Evolutionary conservation across 2,888 invertebrate genomes (phyloP), one percentile per base, ranked within the genome.

Genomic region (Sinotaia quadrata): DNA sequence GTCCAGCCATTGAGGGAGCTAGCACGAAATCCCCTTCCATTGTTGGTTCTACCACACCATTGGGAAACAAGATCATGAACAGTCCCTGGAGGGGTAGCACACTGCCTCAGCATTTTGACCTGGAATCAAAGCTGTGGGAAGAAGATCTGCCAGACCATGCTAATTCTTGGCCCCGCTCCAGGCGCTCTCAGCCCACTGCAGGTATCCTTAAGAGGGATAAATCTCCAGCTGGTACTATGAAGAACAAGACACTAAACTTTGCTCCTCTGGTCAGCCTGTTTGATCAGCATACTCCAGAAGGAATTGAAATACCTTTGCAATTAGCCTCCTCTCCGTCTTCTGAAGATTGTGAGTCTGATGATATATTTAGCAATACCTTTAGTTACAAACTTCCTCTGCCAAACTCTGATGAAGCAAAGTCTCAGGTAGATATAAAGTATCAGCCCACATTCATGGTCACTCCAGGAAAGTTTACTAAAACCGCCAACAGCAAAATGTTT

Each of bases 81-180:
- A n/a, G 47, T 4, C 24, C 47, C 5, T 69, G 58, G 59, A 57
- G 58, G 69, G 75, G 75, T 49, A 75, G 71, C 57, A 75, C 75
- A 1, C 33, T 75, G 4, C 75, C 75, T 4, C 57, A 54, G 27
- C 61, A 68, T 5, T 56, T n/a, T n/a, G n/a, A 58, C 36, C 52
- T 57, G 37, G 61, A 73, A 67, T 59, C 61, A 34, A 44, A 75
- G 72, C 54, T 51, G 52, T 34, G 52, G 5, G 62, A 63, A 41
- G 73, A 69, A 15, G 74, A 71, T 2, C 18, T 52, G 12, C 58
- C 71, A 10, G 72, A 71, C 21, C 54, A 74, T 29, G 61, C 74
- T 34, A 77, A 81, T 60, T 84, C 84, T 10, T 84, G 84, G 84
- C 84, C 84, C n/a, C 72, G 84, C 58, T 72, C 79, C 24, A 77